phyloP scores from a whole-genome alignment of 35 echinoderm and acorn worm genomes.

The Diadema setosum region DNA sequence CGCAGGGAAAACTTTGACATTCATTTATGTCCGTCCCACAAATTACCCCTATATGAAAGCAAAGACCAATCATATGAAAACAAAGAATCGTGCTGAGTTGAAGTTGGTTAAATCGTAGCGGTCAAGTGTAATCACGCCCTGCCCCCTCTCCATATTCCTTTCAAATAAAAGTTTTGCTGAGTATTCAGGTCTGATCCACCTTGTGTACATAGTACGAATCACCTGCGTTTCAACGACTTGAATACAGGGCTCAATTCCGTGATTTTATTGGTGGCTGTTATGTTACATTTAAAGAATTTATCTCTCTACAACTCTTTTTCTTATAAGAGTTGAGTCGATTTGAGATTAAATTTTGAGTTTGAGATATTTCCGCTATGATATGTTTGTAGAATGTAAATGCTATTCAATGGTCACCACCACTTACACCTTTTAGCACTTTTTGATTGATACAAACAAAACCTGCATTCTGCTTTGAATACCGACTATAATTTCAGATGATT shows the following conservation, averaged over 20 bases:
- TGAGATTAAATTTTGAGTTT: conserved; percentile 52
- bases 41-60: neutral
- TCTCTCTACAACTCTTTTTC: too few relatives aligned
- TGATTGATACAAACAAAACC: neutral
- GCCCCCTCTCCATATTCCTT: neutral
- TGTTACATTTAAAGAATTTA: too few relatives aligned
- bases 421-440: neutral
- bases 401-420: conserved; percentile 50
- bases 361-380: conserved; percentile 61
- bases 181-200: conserved; percentile 48
- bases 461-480: neutral
- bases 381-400: conserved; percentile 29
- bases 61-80: neutral
- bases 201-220: conserved; percentile 41
- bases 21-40: conserved; percentile 45
- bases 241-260: too few relatives aligned
- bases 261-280: too few relatives aligned
- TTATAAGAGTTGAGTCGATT: too few relatives aligned
- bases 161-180: conserved; percentile 34
- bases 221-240: too few relatives aligned
- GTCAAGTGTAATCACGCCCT: neutral
- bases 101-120: conserved; percentile 27
- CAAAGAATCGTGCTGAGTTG: conserved; percentile 15
- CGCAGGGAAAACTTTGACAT: conserved; percentile 41
- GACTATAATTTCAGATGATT: neutral